Percentiles rank a stretch among this genome's conserved stretches.
Conservation (phyloP, 2,888 invertebrate genomes). For the Hyposoter dolosus region DNA sequence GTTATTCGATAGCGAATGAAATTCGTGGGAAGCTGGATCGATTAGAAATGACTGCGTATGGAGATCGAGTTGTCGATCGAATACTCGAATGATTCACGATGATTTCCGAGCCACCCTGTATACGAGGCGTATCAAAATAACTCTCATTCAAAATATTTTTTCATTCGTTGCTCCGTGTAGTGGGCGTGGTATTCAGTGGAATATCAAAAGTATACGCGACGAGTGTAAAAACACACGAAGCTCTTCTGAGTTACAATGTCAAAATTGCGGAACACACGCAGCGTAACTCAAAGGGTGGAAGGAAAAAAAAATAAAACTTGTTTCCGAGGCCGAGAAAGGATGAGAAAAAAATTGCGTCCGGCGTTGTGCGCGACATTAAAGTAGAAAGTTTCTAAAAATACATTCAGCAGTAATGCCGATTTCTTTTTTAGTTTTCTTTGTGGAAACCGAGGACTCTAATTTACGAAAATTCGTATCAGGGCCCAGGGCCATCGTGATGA, state of each 20-base stretch:
- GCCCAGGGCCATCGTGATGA: not conserved
- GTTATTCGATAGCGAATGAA: not conserved
- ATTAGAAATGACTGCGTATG: not conserved
- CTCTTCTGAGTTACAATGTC: constrained; percentile 27
- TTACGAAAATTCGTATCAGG: not conserved
- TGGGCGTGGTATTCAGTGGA: constrained; percentile 42
- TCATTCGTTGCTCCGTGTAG: constrained; percentile 29
- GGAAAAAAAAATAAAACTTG: constrained; percentile 17
- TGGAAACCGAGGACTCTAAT: not conserved
- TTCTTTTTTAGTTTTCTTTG: not conserved
- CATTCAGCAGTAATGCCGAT: not conserved
- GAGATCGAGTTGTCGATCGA: not conserved
- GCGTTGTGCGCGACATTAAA: not conserved
- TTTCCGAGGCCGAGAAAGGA: constrained; percentile 9
- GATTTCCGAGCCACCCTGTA: not conserved
- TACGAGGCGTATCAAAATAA: not conserved
- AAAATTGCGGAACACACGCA: constrained; percentile 29
- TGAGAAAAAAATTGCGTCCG: constrained; percentile 7
- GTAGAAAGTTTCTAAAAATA: constrained; percentile 3
- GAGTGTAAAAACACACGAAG: constrained; percentile 22
- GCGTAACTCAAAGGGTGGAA: constrained; percentile 30
- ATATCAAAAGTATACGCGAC: constrained; percentile 17
- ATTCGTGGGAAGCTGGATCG: not conserved
- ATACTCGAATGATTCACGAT: not conserved
- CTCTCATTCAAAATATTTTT: constrained; percentile 44